A percentile compares a stretch with the other conserved stretches of the same genome.
Conservation (phyloP, 2,113 vertebrate species). For the Bungarus multicinctus region DNA sequence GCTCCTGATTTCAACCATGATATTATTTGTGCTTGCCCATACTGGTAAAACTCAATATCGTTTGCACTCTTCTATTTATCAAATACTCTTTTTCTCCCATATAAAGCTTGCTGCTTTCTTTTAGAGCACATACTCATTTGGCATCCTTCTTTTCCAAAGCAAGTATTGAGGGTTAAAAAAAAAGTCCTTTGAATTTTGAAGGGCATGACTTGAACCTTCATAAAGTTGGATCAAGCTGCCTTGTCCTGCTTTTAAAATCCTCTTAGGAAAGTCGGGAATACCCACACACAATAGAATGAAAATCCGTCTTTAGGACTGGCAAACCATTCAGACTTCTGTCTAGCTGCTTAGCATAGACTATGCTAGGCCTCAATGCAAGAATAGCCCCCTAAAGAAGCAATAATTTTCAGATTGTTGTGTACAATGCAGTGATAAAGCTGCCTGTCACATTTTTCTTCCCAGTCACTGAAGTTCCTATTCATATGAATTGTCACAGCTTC, state of each 20-base stretch:
- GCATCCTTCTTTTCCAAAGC: slow-evolving; percentile 49
- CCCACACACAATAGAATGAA: slow-evolving; percentile 74
- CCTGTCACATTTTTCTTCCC: slow-evolving; percentile 93
- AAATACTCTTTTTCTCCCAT: not conserved
- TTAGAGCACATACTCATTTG: slow-evolving; percentile 22
- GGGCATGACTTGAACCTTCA: slow-evolving; percentile 11
- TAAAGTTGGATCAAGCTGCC: slow-evolving; percentile 47
- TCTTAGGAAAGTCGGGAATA: slow-evolving; percentile 71
- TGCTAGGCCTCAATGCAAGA: slow-evolving; percentile 71
- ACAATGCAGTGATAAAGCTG: slow-evolving; percentile 83
- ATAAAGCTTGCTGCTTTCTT: not conserved
- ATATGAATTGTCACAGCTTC: slow-evolving; percentile 78
- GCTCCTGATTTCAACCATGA: not conserved
- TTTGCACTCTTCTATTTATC: not conserved
- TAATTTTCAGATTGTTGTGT: slow-evolving; percentile 79
- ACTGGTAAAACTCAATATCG: not conserved
- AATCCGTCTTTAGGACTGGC: slow-evolving; percentile 70
- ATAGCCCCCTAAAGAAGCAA: slow-evolving; percentile 73
- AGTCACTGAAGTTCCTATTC: slow-evolving; percentile 88
- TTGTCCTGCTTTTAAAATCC: slow-evolving; percentile 68
- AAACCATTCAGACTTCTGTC: slow-evolving; percentile 67
- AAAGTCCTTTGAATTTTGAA: slow-evolving; percentile 55
- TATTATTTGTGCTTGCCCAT: not conserved
- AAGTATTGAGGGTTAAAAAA: slow-evolving; percentile 4
- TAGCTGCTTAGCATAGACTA: slow-evolving; percentile 77